A percentile compares a stretch with the other conserved stretches of the same genome.
Conservation (phyloP, 2,888 invertebrate genomes). For the Bombylius discolor region DNA sequence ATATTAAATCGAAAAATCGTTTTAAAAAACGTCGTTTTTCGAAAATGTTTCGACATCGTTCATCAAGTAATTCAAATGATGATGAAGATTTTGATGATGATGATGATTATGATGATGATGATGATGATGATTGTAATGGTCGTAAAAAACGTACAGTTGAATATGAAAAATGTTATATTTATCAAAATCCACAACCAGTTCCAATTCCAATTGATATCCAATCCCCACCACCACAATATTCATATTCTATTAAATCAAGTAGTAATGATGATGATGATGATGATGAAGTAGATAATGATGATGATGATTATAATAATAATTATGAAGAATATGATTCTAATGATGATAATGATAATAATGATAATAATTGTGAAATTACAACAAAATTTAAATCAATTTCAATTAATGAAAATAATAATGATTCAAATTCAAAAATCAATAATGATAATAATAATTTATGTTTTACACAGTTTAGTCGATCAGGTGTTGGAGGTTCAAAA, state of each 20-base stretch:
- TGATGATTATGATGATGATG: conserved; percentile 15
- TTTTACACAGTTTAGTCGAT: conserved; percentile 62
- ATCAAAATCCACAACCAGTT: conserved; percentile 1
- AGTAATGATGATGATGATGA: too few relatives aligned
- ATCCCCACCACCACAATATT: conserved; percentile 6
- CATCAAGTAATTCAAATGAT: conserved; percentile 26
- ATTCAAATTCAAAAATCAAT: too few relatives aligned
- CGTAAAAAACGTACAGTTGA: neutral
- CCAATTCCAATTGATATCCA: neutral
- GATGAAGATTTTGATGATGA: conserved; percentile 26
- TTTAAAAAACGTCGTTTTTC: conserved; percentile 18
- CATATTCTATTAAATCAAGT: too few relatives aligned
- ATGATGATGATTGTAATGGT: neutral
- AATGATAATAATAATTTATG: too few relatives aligned
- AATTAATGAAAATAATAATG: neutral
- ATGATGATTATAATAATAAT: neutral
- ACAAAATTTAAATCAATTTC: neutral
- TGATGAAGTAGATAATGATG: too few relatives aligned
- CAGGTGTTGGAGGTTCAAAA: conserved; percentile 64
- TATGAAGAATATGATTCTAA: conserved; percentile 16
- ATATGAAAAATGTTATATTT: neutral
- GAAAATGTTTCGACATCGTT: conserved; percentile 20
- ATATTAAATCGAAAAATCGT: conserved; percentile 16
- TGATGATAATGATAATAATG: neutral
- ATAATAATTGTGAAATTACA: neutral